These are phyloP conservation scores for Himalopsyche phryganea DNA, from an alignment of 1,140 invertebrate species.

Conservation along the genomic window DNA sequence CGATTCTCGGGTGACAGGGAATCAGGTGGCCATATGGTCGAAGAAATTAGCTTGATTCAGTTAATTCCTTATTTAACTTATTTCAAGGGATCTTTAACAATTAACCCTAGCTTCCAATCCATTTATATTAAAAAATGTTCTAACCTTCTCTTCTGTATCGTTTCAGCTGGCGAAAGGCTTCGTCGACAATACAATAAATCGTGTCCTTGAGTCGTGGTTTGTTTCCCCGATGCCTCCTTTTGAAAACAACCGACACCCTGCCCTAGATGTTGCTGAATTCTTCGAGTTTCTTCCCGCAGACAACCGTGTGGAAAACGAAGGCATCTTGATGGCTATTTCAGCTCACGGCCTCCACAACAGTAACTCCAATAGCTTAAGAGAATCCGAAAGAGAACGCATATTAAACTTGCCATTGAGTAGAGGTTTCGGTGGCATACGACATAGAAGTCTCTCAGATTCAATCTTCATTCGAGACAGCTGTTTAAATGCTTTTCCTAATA, in stretches of 20 bases:
- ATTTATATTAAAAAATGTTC: not conserved
- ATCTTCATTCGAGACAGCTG: not conserved
- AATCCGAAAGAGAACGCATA: not conserved
- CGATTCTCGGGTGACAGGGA: too few relatives aligned
- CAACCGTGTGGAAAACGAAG: conserved; percentile 62
- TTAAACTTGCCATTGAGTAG: not conserved
- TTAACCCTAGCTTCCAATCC: too few relatives aligned
- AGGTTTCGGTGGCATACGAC: not conserved
- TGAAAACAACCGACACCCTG: conserved; percentile 40
- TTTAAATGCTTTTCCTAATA: not conserved
- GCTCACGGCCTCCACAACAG: conserved; percentile 57
- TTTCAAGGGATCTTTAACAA: too few relatives aligned
- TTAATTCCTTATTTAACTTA: too few relatives aligned
- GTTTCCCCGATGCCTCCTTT: conserved; percentile 46
- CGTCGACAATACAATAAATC: conserved; percentile 70
- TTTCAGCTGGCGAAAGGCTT: conserved; percentile 61
- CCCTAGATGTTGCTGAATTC: conserved; percentile 51
- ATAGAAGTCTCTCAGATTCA: conserved; percentile 1
- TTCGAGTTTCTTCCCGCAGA: conserved; percentile 53
- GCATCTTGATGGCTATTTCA: conserved; percentile 62
- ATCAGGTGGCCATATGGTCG: too few relatives aligned
- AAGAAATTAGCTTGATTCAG: too few relatives aligned
- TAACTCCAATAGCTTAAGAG: conserved; percentile 30
- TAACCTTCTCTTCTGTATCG: conserved; percentile 4
- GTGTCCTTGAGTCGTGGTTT: conserved; percentile 62